Percentiles rank a stretch among this genome's conserved stretches.
phyloP scores from a whole-genome alignment of 23 tunicate genomes.

The Clavelina lepadiformis region DNA sequence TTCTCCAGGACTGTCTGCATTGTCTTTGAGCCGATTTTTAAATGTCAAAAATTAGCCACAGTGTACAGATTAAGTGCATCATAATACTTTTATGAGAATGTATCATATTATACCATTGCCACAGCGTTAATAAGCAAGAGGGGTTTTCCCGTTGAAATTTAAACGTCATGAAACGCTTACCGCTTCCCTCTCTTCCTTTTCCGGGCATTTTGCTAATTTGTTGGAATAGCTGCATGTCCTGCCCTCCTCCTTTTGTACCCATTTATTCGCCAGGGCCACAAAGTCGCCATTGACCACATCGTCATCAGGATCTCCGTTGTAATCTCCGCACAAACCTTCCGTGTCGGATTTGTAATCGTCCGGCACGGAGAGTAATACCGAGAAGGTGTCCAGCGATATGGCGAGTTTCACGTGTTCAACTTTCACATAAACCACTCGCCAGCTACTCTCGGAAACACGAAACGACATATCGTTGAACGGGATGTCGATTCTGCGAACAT shows the following conservation, averaged over 20 bases:
- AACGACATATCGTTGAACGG: background rate
- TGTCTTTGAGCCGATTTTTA: too few relatives aligned
- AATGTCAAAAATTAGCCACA: background rate
- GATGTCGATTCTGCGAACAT: background rate
- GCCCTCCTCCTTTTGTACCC: background rate
- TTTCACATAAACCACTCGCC: background rate
- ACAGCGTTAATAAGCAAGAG: background rate
- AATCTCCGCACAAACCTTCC: background rate
- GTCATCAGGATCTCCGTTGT: slow-evolving; percentile 2
- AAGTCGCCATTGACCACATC: background rate
- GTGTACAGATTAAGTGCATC: background rate
- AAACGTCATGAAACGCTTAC: too few relatives aligned
- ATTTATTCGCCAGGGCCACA: background rate
- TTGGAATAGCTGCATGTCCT: too few relatives aligned
- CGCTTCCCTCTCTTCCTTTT: too few relatives aligned
- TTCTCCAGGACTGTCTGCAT: too few relatives aligned
- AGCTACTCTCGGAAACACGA: background rate
- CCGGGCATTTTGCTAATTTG: too few relatives aligned
- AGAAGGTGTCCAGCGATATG: background rate
- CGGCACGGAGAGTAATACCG: background rate
- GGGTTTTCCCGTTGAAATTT: background rate
- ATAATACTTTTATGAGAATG: background rate
- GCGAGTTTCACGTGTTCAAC: background rate
- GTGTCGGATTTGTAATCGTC: background rate
- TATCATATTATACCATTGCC: background rate